These are phyloP conservation scores for Spilarctia lutea DNA, from an alignment of 2,888 invertebrate genomes.

Conservation along the genomic window DNA sequence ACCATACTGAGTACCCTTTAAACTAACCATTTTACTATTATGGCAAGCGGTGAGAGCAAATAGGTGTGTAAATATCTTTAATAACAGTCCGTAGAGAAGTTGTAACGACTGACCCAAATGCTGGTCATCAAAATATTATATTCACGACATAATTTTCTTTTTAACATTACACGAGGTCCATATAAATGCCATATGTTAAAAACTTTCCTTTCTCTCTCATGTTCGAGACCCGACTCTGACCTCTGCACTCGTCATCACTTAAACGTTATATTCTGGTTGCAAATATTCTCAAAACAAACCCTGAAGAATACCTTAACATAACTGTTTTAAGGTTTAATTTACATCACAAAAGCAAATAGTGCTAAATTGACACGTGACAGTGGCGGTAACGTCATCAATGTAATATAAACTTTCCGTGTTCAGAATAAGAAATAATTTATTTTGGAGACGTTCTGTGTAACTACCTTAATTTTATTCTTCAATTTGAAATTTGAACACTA, in stretches of 20 bases:
- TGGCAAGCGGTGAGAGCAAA: constrained; percentile 1
- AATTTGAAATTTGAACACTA: constrained; percentile 22
- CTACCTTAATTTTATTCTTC: constrained; percentile 31
- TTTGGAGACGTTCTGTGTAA: constrained; percentile 24
- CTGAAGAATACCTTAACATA: constrained; percentile 23
- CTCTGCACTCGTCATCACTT: constrained; percentile 57
- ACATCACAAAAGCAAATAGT: constrained; percentile 12
- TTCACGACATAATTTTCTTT: constrained; percentile 47
- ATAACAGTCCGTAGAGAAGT: constrained; percentile 31
- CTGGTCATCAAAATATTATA: constrained; percentile 38
- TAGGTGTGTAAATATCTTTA: constrained; percentile 24
- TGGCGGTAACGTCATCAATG: constrained; percentile 25
- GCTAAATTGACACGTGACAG: constrained; percentile 49
- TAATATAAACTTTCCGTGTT: constrained; percentile 39
- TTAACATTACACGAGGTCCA: constrained; percentile 33
- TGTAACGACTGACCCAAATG: constrained; percentile 32
- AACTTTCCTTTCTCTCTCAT: constrained; percentile 34
- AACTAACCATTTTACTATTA: constrained; percentile 8
- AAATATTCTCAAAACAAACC: constrained; percentile 30
- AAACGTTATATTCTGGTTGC: constrained; percentile 55
- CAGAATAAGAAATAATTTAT: constrained; percentile 46
- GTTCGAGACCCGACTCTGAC: constrained; percentile 48
- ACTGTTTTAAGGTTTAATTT: constrained; percentile 21
- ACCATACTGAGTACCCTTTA: constrained; percentile 1
- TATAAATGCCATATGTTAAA: constrained; percentile 48